Conservation (phyloP, 2,888 invertebrate species). For the Lithophane semibrunnea region DNA sequence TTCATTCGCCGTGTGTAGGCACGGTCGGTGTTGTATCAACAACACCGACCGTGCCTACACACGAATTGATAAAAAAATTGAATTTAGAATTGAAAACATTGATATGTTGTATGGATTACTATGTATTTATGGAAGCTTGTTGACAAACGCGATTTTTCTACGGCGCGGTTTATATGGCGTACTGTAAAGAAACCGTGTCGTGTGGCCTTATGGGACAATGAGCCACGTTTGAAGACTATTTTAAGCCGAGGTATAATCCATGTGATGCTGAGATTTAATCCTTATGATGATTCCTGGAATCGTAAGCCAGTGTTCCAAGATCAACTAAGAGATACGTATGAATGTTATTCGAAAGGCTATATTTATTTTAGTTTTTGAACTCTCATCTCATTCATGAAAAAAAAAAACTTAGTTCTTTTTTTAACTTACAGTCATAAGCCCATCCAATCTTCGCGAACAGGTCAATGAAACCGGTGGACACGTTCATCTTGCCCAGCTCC, state of each 20-base stretch:
- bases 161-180: no score
- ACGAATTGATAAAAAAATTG: no score
- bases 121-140: no score
- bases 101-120: no score
- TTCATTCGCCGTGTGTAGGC: no score
- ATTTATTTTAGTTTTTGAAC: neutral
- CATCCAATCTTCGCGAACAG: conserved; percentile 94
- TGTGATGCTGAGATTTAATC: neutral
- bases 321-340: neutral
- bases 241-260: neutral
- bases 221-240: neutral
- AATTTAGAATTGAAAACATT: no score
- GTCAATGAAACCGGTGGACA: conserved; percentile 95
- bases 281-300: neutral
- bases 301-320: neutral
- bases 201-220: neutral
- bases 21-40: no score
- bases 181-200: no score
- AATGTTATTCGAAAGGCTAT: no score
- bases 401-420: no score
- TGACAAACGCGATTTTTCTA: no score
- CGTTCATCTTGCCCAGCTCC: conserved; percentile 93
- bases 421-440: conserved; percentile 93
- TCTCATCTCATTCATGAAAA: neutral
- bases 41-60: no score